Conservation (phyloP, 2,113 vertebrate genomes). For the Lates calcarifer region DNA sequence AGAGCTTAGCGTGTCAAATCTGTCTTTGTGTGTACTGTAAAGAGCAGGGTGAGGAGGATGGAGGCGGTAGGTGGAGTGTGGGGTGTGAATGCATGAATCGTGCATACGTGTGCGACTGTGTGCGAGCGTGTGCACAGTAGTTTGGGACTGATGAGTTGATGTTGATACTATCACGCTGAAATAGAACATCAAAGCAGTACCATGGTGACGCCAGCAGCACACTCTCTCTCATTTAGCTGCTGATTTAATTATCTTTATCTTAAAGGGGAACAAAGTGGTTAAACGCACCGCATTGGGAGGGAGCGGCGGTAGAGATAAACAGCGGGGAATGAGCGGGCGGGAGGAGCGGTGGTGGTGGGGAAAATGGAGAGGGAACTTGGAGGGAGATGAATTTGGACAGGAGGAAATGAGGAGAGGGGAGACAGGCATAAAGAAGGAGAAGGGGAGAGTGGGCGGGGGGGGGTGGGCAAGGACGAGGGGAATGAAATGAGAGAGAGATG, state of each 20-base stretch:
- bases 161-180: conserved; percentile 77
- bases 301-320: conserved; percentile 72
- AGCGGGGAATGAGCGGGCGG: conserved; percentile 36
- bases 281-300: conserved; percentile 68
- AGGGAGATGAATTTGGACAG: conserved; percentile 61
- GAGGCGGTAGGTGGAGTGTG: conserved; percentile 35
- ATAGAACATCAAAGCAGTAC: conserved; percentile 74
- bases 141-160: conserved; percentile 73
- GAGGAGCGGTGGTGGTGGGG: too few relatives aligned
- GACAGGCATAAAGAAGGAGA: conserved; percentile 47
- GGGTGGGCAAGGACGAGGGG: conserved; percentile 45
- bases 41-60: conserved; percentile 50
- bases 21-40: conserved; percentile 62
- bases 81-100: conserved; percentile 49
- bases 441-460: conserved; percentile 38
- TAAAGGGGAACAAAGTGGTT: conserved; percentile 81
- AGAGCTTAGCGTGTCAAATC: conserved; percentile 68
- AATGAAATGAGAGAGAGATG: conserved; percentile 45
- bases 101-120: conserved; percentile 40
- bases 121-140: conserved; percentile 50
- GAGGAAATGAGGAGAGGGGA: conserved; percentile 60
- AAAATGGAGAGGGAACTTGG: conserved; percentile 26
- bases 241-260: conserved; percentile 85
- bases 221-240: conserved; percentile 73
- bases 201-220: conserved; percentile 76